Percentiles rank a stretch among this genome's conserved stretches.
phyloP scores from a whole-genome alignment of 2,888 invertebrate species.

The Polymixis flavicincta region DNA sequence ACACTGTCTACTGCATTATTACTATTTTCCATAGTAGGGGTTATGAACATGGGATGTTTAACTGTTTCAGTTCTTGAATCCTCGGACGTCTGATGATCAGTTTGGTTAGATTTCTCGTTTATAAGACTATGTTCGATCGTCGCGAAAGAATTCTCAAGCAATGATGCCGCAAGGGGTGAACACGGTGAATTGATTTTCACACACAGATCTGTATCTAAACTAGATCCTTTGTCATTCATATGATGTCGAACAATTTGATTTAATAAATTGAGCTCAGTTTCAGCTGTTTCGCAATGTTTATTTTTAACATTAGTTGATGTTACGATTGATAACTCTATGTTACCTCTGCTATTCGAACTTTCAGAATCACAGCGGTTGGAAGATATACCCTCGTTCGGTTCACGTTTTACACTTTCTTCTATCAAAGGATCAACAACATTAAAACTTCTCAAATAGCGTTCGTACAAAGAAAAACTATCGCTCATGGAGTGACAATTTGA shows the following conservation, averaged over 20 bases:
- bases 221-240: conserved; percentile 74
- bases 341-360: conserved; percentile 79
- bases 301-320: conserved; percentile 73
- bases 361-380: conserved; percentile 75
- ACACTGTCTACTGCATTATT: conserved; percentile 89
- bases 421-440: conserved; percentile 81
- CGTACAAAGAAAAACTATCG: conserved; percentile 87
- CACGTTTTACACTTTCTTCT: conserved; percentile 71
- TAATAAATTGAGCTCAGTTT: conserved; percentile 72
- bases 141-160: conserved; percentile 79
- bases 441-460: conserved; percentile 87
- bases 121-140: conserved; percentile 79
- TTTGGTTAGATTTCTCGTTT: conserved; percentile 81
- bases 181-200: conserved; percentile 79
- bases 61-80: conserved; percentile 80
- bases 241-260: conserved; percentile 71
- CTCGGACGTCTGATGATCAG: conserved; percentile 81
- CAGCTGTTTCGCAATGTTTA: conserved; percentile 76
- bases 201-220: conserved; percentile 76
- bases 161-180: conserved; percentile 75
- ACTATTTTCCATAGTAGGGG: conserved; percentile 89
- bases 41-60: conserved; percentile 84
- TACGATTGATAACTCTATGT: conserved; percentile 81
- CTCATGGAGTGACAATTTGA: conserved; percentile 87
- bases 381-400: conserved; percentile 69